phyloP scores from a whole-genome alignment of 2,888 invertebrate genomes.

The Scaptomyza parva region DNA sequence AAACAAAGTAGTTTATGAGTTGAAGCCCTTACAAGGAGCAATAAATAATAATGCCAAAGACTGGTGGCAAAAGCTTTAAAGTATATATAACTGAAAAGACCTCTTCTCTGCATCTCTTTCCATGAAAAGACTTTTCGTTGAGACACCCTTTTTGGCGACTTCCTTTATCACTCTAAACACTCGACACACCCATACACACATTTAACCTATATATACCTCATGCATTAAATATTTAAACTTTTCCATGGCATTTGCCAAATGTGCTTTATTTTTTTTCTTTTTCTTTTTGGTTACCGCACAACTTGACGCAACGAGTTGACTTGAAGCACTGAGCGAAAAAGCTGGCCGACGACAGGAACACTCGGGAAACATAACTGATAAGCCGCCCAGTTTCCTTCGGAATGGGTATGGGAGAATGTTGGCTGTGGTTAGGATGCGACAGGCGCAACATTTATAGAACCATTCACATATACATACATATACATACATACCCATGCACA shows the following conservation, averaged over 20 bases:
- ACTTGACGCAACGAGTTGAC: slow-evolving; percentile 55
- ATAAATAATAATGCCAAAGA: neutral
- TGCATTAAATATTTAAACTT: slow-evolving; percentile 48
- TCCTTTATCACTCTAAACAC: slow-evolving; percentile 21
- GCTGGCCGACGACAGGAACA: slow-evolving; percentile 34
- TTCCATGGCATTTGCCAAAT: slow-evolving; percentile 8
- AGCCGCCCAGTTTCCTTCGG: slow-evolving; percentile 25
- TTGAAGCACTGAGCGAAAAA: slow-evolving; percentile 50
- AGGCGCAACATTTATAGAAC: slow-evolving; percentile 32
- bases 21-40: neutral
- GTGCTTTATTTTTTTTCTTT: neutral
- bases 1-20: neutral
- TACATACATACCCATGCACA: slow-evolving; percentile 7
- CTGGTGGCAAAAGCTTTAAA: neutral
- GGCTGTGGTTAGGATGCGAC: slow-evolving; percentile 28
- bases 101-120: neutral
- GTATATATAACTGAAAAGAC: neutral
- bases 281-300: slow-evolving; percentile 20
- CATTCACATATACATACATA: slow-evolving; percentile 19
- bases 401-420: slow-evolving; percentile 16
- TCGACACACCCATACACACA: slow-evolving; percentile 10
- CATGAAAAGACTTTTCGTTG: too few species aligned
- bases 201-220: slow-evolving; percentile 31
- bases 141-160: slow-evolving; percentile 12
- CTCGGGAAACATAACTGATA: slow-evolving; percentile 54